These are phyloP conservation scores for Phalera bucephala DNA, from an alignment of 2,888 invertebrate genomes.

Conservation along the genomic window DNA sequence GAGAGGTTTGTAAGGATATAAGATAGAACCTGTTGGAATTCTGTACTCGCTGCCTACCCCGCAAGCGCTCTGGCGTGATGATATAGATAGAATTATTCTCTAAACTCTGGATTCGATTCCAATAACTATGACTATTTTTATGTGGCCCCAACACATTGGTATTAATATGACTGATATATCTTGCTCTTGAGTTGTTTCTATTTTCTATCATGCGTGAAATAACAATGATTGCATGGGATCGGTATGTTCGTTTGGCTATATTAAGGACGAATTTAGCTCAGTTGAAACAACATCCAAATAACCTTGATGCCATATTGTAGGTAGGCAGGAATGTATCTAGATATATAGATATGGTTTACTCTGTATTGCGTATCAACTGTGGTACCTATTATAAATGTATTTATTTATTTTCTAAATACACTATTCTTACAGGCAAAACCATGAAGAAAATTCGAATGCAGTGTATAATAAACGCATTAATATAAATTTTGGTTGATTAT, in stretches of 20 bases:
- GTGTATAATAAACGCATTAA: too few species aligned
- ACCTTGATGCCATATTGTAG: conserved; percentile 27
- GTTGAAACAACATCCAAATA: conserved; percentile 28
- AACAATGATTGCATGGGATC: conserved; percentile 43
- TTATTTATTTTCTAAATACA: too few species aligned
- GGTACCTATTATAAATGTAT: too few species aligned
- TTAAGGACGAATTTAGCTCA: conserved; percentile 41
- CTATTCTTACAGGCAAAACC: too few species aligned
- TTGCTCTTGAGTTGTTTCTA: conserved; percentile 36
- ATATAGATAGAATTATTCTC: too few species aligned
- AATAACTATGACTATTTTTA: conserved; percentile 11
- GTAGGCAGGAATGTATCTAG: conserved; percentile 6
- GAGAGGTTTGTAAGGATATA: too few species aligned
- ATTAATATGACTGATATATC: conserved; percentile 32
- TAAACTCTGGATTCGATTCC: neutral
- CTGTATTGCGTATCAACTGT: too few species aligned
- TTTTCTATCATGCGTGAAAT: conserved; percentile 51
- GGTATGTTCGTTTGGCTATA: conserved; percentile 38
- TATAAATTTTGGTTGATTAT: too few species aligned
- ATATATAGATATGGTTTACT: neutral
- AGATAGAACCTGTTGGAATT: too few species aligned
- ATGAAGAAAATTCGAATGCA: too few species aligned
- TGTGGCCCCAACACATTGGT: conserved; percentile 25
- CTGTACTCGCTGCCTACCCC: too few species aligned
- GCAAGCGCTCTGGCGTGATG: too few species aligned